These are phyloP conservation scores for Synergus gifuensis DNA, from an alignment of 2,888 invertebrate genomes.

Conservation along the genomic window DNA sequence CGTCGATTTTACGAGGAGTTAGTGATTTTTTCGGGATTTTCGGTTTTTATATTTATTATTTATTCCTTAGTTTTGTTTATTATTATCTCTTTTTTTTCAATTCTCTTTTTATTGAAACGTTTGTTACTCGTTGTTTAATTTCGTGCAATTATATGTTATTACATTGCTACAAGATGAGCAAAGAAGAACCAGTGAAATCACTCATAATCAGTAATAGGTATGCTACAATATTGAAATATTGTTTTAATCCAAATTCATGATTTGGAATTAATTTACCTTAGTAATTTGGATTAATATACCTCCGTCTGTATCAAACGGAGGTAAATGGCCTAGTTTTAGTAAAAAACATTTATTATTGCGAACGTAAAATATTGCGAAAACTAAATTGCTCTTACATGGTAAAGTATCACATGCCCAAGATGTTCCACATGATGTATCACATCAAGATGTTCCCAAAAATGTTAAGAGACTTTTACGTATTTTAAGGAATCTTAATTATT, in stretches of 20 bases:
- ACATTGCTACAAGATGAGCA: conserved; percentile 11
- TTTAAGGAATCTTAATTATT: too few relatives aligned
- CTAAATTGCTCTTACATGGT: too few relatives aligned
- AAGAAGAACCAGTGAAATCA: conserved; percentile 38
- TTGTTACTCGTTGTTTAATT: neutral
- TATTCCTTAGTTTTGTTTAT: too few relatives aligned
- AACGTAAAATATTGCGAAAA: too few relatives aligned
- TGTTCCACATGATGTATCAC: too few relatives aligned
- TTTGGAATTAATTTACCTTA: neutral
- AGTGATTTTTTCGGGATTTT: neutral
- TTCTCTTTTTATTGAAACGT: neutral
- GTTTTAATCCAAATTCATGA: neutral
- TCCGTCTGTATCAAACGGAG: too few relatives aligned
- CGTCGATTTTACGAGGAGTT: neutral
- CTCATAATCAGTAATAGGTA: conserved; percentile 22
- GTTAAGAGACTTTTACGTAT: too few relatives aligned
- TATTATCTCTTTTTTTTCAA: neutral
- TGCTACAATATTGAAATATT: neutral
- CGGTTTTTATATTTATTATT: neutral
- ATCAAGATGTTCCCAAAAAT: too few relatives aligned
- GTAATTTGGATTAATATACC: neutral
- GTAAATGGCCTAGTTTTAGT: too few relatives aligned
- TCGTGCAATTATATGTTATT: conserved; percentile 44
- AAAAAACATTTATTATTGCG: too few relatives aligned
- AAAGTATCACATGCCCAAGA: too few relatives aligned